Percentiles rank a stretch among this genome's conserved stretches.
phyloP scores from a whole-genome alignment of 2,888 invertebrate species.

The Lasioglossum morio region DNA sequence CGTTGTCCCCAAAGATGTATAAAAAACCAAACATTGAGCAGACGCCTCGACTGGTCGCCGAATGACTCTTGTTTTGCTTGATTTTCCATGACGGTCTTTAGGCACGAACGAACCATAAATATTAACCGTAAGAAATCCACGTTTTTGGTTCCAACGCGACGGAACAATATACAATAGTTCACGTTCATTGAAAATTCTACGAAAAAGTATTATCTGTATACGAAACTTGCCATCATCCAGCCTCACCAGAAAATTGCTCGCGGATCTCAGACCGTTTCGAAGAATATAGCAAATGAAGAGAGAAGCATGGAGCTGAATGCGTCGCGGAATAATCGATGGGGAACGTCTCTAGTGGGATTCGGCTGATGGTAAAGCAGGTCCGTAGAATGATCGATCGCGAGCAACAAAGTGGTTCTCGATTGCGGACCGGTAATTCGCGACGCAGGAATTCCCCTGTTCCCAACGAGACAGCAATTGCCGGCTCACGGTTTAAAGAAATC shows the following conservation, averaged over 20 bases:
- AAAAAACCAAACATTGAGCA: no score
- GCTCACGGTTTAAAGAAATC: slow-evolving; percentile 16
- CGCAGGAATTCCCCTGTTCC: not conserved
- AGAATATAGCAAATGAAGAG: not conserved
- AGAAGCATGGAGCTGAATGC: not conserved
- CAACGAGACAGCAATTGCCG: not conserved
- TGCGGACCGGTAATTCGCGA: not conserved
- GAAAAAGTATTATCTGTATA: no score
- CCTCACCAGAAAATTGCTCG: not conserved
- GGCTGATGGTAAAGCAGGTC: not conserved
- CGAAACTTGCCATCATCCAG: not conserved
- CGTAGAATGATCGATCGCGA: not conserved
- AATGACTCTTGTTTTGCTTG: no score
- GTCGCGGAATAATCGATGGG: not conserved
- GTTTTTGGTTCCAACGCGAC: no score
- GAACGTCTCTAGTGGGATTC: not conserved
- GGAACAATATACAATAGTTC: no score
- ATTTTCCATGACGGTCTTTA: no score
- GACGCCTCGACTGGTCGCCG: no score
- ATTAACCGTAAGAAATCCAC: no score
- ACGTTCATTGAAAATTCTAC: no score
- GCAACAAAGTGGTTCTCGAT: slow-evolving; percentile 12
- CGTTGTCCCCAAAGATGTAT: no score
- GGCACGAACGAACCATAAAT: no score
- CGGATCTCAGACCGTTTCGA: not conserved